These are phyloP conservation scores for Ichneumoninae sp. DNA, from an alignment of 2,888 invertebrate species.

Conservation along the genomic window DNA sequence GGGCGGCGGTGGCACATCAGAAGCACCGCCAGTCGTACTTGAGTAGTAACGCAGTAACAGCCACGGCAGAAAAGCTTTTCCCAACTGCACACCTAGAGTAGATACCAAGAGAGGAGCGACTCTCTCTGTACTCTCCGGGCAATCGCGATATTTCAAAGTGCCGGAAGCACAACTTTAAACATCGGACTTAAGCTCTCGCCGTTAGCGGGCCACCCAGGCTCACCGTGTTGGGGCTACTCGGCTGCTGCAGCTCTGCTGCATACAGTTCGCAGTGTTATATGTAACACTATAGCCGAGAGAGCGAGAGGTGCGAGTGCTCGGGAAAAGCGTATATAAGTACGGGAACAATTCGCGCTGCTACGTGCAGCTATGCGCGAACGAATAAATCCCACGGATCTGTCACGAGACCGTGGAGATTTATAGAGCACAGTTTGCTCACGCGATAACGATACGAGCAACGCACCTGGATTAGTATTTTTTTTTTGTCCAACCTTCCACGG, in stretches of 20 bases:
- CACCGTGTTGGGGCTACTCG: conserved; percentile 40
- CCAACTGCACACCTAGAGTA: background rate
- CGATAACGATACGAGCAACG: conserved; percentile 66
- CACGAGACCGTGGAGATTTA: conserved; percentile 60
- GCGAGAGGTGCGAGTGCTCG: conserved; percentile 45
- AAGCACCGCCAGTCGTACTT: conserved; percentile 50
- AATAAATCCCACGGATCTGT: conserved; percentile 65
- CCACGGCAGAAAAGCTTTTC: conserved; percentile 50
- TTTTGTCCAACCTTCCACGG: background rate
- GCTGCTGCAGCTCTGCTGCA: conserved; percentile 17
- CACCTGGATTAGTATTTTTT: conserved; percentile 63
- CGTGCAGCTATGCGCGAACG: conserved; percentile 28
- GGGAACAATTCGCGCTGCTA: conserved; percentile 60
- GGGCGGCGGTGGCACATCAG: conserved; percentile 32
- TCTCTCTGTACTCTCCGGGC: conserved; percentile 19
- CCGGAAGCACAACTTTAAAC: conserved; percentile 68
- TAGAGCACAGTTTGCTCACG: conserved; percentile 64
- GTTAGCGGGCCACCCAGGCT: conserved; percentile 30
- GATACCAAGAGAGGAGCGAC: conserved; percentile 10
- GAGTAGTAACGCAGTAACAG: conserved; percentile 42
- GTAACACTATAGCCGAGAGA: conserved; percentile 1
- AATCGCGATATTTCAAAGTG: conserved; percentile 67
- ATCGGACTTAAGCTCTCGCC: conserved; percentile 66
- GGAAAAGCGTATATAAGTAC: conserved; percentile 46
- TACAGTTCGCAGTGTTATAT: conserved; percentile 20